A percentile compares a stretch with the other conserved stretches of the same genome.
Evolutionary conservation across 2,113 vertebrate genomes (phyloP).

Genomic region (Astur gentilis): DNA sequence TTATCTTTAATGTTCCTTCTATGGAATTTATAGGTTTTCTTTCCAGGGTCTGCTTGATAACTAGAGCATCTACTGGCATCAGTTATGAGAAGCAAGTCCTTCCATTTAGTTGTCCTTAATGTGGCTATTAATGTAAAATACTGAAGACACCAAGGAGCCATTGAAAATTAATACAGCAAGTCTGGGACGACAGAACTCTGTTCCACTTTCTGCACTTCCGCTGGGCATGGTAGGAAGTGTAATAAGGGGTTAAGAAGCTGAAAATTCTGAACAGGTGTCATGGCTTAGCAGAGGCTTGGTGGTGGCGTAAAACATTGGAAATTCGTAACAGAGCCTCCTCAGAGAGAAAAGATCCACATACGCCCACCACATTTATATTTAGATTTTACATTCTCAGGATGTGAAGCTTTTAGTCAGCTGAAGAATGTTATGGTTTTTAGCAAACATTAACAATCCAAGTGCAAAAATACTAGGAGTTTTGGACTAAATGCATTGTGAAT

Average conservation of each 20-base stretch:
- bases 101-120: neutral
- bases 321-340: constrained; percentile 54
- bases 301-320: constrained; percentile 54
- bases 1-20: neutral
- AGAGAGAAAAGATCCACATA: constrained; percentile 46
- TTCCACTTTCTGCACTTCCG: neutral
- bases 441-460: neutral
- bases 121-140: neutral
- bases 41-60: neutral
- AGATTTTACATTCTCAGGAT: constrained; percentile 39
- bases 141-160: neutral
- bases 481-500: neutral
- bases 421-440: neutral
- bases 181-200: neutral
- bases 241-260: constrained; percentile 51
- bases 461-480: neutral
- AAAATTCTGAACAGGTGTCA: constrained; percentile 64
- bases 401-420: constrained; percentile 34
- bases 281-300: constrained; percentile 11
- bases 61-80: neutral
- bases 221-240: neutral
- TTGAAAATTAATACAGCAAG: neutral
- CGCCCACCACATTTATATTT: constrained; percentile 62
- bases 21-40: neutral
- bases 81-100: neutral